phyloP scores from a whole-genome alignment of 2,797 vertebrate genomes.

The Selene dorsalis region DNA sequence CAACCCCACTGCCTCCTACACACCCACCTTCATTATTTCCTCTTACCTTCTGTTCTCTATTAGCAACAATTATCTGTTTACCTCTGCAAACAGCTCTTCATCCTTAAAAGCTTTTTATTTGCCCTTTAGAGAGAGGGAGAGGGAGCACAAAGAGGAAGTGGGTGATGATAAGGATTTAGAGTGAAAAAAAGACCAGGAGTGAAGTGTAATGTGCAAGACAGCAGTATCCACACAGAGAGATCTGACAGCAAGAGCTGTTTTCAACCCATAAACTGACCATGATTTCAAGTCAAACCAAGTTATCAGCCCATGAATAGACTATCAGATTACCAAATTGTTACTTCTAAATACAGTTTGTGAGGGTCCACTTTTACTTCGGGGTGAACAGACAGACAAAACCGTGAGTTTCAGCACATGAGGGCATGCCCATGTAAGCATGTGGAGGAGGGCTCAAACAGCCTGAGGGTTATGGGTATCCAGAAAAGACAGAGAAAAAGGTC shows the following conservation, averaged over 20 bases:
- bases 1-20: conserved; percentile 9
- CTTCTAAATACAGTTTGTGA: conserved; percentile 25
- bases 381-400: conserved; percentile 26
- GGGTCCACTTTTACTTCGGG: conserved; percentile 6
- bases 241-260: neutral
- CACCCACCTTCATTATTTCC: conserved; percentile 33
- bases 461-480: conserved; percentile 19
- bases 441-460: conserved; percentile 40
- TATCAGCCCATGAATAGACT: conserved; percentile 19
- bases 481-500: conserved; percentile 49
- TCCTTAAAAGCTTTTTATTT: conserved; percentile 45
- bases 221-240: neutral
- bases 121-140: conserved; percentile 6
- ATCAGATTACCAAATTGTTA: conserved; percentile 15
- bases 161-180: conserved; percentile 9
- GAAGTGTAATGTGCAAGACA: neutral
- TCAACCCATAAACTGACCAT: conserved; percentile 15
- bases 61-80: conserved; percentile 21
- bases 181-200: neutral
- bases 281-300: conserved; percentile 14
- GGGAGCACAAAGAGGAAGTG: neutral
- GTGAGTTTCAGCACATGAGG: conserved; percentile 20
- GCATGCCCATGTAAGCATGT: conserved; percentile 35
- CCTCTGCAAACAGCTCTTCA: conserved; percentile 8
- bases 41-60: conserved; percentile 23